A percentile compares a stretch with the other conserved stretches of the same genome.
Evolutionary conservation across 1,140 invertebrate genomes (phyloP).

Genomic region (Pseudomyrmex dendroicus): DNA sequence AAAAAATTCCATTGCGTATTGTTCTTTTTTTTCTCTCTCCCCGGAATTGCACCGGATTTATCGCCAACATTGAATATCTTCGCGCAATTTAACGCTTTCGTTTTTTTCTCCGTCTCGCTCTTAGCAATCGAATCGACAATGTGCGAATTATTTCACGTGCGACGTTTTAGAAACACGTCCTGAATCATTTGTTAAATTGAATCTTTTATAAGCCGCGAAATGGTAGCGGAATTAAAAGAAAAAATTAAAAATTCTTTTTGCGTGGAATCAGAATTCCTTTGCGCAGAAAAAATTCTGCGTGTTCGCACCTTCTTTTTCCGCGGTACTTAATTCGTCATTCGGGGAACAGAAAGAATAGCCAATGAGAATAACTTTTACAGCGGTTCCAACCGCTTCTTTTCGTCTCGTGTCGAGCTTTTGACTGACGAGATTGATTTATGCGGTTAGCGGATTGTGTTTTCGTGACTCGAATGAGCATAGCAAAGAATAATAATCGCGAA

Average conservation of each 20-base stretch:
- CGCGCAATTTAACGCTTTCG: not conserved
- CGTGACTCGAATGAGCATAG: conserved; percentile 15
- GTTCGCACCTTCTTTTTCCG: conserved; percentile 57
- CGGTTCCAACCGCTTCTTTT: conserved; percentile 62
- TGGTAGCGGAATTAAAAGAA: not conserved
- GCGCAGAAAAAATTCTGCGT: not conserved
- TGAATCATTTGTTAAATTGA: not conserved
- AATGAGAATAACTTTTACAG: conserved; percentile 76
- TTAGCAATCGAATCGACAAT: not conserved
- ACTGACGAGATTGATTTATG: conserved; percentile 41
- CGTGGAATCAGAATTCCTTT: not conserved
- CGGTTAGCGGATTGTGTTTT: conserved; percentile 8
- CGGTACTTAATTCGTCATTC: conserved; percentile 57
- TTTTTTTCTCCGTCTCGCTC: not conserved
- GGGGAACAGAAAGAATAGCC: conserved; percentile 70
- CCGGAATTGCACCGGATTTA: too few species aligned
- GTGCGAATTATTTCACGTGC: not conserved
- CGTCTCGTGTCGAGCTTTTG: conserved; percentile 33
- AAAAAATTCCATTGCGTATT: conserved; percentile 51
- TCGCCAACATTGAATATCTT: too few species aligned
- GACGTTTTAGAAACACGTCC: not conserved
- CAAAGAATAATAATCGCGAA: conserved; percentile 21
- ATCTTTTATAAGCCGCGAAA: not conserved
- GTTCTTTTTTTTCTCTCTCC: not conserved
- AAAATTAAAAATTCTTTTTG: not conserved